Percentiles rank a stretch among this genome's conserved stretches.
phyloP scores from a whole-genome alignment of 2,888 invertebrate genomes.

The Timema cristinae region DNA sequence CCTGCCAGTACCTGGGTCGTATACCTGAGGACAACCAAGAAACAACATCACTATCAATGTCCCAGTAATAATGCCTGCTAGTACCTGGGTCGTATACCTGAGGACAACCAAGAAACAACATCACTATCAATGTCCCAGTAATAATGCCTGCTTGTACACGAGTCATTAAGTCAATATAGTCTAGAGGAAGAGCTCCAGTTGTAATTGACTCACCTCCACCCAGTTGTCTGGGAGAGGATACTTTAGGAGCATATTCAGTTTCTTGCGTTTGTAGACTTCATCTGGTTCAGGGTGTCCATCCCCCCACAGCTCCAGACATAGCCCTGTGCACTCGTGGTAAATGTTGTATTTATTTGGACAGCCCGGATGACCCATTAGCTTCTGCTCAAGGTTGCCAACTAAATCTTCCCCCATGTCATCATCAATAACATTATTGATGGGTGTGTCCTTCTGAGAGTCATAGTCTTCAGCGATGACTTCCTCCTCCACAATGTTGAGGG shows the following conservation, averaged over 20 bases:
- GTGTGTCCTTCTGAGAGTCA: constrained; percentile 54
- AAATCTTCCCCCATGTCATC: constrained; percentile 29
- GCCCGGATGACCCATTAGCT: constrained; percentile 48
- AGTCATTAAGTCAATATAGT: too few species aligned
- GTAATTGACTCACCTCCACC: constrained; percentile 72
- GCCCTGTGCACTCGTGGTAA: constrained; percentile 86
- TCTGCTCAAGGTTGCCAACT: constrained; percentile 30
- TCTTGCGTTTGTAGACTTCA: constrained; percentile 67
- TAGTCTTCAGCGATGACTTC: constrained; percentile 94
- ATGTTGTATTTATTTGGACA: constrained; percentile 97
- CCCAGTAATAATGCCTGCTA: too few species aligned
- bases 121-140: too few species aligned
- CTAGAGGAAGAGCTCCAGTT: too few species aligned
- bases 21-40: too few species aligned
- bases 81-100: too few species aligned
- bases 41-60: too few species aligned
- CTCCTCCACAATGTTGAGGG: constrained; percentile 55
- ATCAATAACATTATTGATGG: constrained; percentile 27
- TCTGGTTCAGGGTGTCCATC: constrained; percentile 67
- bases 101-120: too few species aligned
- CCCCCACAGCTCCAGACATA: constrained; percentile 86
- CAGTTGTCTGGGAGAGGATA: constrained; percentile 91
- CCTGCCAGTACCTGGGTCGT: too few species aligned
- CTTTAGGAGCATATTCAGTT: constrained; percentile 71
- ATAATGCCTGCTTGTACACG: too few species aligned